Conservation (phyloP, 2,113 vertebrate species). For the Notechis scutatus region DNA sequence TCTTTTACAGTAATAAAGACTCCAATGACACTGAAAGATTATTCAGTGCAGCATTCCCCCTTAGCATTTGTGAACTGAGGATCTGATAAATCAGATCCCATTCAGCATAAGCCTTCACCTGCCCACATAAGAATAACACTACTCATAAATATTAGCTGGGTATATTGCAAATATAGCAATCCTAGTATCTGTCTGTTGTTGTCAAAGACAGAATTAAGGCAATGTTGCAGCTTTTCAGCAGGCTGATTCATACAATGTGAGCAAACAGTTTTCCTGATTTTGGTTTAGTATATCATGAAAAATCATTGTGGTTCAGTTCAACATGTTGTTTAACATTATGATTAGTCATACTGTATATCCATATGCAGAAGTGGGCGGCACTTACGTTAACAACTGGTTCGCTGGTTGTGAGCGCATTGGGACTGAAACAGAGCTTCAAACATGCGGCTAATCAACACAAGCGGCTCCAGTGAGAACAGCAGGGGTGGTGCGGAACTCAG, state of each 20-base stretch:
- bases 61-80: neutral
- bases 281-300: neutral
- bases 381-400: no score
- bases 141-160: neutral
- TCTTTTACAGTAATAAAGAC: neutral
- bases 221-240: neutral
- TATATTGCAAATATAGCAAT: neutral
- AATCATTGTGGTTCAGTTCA: neutral
- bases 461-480: no score
- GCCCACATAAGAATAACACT: neutral
- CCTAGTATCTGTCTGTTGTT: neutral
- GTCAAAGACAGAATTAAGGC: neutral
- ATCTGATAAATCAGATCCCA: neutral
- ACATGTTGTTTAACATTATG: neutral
- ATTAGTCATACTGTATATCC: neutral
- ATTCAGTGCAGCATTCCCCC: neutral
- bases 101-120: neutral
- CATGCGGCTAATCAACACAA: no score
- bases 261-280: neutral
- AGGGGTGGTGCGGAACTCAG: no score
- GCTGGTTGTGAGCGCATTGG: no score
- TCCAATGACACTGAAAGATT: neutral
- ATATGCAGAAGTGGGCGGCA: no score
- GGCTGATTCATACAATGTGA: neutral
- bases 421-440: neutral